Evolutionary conservation across 2,888 invertebrate species (phyloP).

Genomic region (Polyploca ridens): DNA sequence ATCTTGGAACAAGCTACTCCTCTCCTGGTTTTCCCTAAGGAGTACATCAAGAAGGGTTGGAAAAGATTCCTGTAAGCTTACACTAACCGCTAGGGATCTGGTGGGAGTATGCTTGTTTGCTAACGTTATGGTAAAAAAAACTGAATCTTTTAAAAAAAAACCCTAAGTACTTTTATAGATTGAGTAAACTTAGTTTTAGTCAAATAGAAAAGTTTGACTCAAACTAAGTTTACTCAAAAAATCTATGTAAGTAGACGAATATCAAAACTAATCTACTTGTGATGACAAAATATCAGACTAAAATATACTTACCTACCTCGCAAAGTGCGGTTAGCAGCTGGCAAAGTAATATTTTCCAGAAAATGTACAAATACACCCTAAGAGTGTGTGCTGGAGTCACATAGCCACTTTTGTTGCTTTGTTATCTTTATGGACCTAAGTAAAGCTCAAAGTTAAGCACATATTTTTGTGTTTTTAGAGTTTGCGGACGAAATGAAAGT

Average conservation of each 20-base stretch:
- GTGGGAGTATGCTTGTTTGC: too few species aligned
- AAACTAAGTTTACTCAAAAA: not conserved
- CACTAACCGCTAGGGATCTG: too few species aligned
- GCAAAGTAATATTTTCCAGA: slow-evolving; percentile 32
- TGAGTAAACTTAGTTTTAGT: too few species aligned
- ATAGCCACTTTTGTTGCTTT: slow-evolving; percentile 4
- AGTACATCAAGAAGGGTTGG: too few species aligned
- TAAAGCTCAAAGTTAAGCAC: slow-evolving; percentile 9
- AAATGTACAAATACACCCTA: slow-evolving; percentile 29
- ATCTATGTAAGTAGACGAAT: not conserved
- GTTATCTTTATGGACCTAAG: slow-evolving; percentile 12
- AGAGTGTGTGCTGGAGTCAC: slow-evolving; percentile 22
- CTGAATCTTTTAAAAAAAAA: too few species aligned
- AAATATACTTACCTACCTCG: not conserved
- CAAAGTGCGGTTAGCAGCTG: slow-evolving; percentile 33
- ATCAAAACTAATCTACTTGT: not conserved
- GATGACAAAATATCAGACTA: slow-evolving; percentile 2
- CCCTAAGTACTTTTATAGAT: too few species aligned
- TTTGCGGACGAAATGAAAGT: slow-evolving; percentile 2
- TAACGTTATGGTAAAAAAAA: too few species aligned
- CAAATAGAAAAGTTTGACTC: not conserved
- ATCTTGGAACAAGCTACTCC: too few species aligned
- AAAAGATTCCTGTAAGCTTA: too few species aligned
- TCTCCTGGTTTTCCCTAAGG: too few species aligned
- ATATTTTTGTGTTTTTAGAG: slow-evolving; percentile 9